phyloP scores from a whole-genome alignment of 2,888 invertebrate genomes.

The Polia nebulosa region DNA sequence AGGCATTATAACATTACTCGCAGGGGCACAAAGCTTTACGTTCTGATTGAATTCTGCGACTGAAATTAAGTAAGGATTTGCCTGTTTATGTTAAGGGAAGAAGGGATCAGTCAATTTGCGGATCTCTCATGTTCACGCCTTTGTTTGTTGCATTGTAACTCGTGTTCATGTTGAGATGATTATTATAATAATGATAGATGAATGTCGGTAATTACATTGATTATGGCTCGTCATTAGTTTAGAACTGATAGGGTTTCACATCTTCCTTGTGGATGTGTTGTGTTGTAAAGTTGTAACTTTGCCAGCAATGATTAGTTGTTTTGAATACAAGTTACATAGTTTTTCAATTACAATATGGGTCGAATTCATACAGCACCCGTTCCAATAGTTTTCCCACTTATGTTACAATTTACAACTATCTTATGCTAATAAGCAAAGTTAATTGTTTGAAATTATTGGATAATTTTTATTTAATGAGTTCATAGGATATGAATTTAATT shows the following conservation, averaged over 20 bases:
- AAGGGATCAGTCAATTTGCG: constrained; percentile 88
- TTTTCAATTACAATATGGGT: constrained; percentile 2
- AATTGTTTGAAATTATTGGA: constrained; percentile 32
- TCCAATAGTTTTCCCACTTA: not conserved
- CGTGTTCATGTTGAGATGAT: constrained; percentile 39
- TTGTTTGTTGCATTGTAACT: constrained; percentile 73
- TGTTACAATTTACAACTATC: constrained; percentile 14
- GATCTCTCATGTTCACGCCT: constrained; percentile 81
- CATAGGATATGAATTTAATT: constrained; percentile 40
- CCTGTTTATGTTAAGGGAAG: constrained; percentile 88
- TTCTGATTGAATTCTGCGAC: constrained; percentile 90
- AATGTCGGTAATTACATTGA: constrained; percentile 45
- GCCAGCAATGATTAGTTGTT: constrained; percentile 17
- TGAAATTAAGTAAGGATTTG: constrained; percentile 91
- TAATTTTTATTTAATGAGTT: constrained; percentile 47
- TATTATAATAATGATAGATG: constrained; percentile 57
- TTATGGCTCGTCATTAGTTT: constrained; percentile 25
- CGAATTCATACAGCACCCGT: not conserved
- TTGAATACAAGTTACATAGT: not conserved
- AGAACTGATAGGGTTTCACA: constrained; percentile 28
- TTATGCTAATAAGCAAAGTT: constrained; percentile 13
- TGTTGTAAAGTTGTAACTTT: constrained; percentile 14
- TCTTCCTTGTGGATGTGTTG: constrained; percentile 18
- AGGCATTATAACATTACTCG: constrained; percentile 90
- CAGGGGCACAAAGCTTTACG: constrained; percentile 88